A percentile compares a stretch with the other conserved stretches of the same genome.
These are phyloP conservation scores for Gnathonemus longibarbis DNA, from an alignment of 2,113 vertebrate genomes.

Conservation along the genomic window DNA sequence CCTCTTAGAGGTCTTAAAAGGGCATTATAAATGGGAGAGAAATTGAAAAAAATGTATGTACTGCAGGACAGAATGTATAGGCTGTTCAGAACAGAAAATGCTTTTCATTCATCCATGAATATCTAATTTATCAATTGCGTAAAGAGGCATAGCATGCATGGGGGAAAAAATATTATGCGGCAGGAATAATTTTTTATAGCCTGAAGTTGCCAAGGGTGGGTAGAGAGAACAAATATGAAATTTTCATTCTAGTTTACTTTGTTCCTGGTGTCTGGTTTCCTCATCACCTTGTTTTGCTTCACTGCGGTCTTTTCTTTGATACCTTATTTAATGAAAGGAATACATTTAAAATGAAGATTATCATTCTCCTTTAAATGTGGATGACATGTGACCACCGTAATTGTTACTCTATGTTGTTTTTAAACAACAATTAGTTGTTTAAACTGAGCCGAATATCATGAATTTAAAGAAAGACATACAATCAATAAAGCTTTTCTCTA, in stretches of 20 bases:
- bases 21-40: not conserved
- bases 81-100: slow-evolving; percentile 20
- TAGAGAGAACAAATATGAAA: slow-evolving; percentile 47
- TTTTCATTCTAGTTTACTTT: slow-evolving; percentile 42
- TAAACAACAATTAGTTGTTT: not conserved
- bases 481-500: not conserved
- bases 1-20: not conserved
- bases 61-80: not conserved
- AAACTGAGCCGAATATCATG: not conserved
- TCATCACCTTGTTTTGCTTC: slow-evolving; percentile 55
- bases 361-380: slow-evolving; percentile 50
- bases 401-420: not conserved
- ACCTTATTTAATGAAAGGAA: slow-evolving; percentile 63
- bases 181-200: slow-evolving; percentile 63
- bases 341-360: slow-evolving; percentile 58
- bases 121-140: slow-evolving; percentile 70
- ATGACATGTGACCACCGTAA: slow-evolving; percentile 30
- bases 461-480: not conserved
- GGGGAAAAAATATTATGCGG: slow-evolving; percentile 63
- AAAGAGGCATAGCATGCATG: slow-evolving; percentile 60
- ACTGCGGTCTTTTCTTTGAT: slow-evolving; percentile 60
- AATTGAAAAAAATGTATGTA: slow-evolving; percentile 22
- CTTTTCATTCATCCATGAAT: slow-evolving; percentile 60
- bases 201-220: slow-evolving; percentile 58
- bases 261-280: slow-evolving; percentile 50